Percentiles rank a stretch among this genome's conserved stretches.
These are phyloP conservation scores for Indicator indicator DNA, from an alignment of 2,113 vertebrate species.

Conservation along the genomic window DNA sequence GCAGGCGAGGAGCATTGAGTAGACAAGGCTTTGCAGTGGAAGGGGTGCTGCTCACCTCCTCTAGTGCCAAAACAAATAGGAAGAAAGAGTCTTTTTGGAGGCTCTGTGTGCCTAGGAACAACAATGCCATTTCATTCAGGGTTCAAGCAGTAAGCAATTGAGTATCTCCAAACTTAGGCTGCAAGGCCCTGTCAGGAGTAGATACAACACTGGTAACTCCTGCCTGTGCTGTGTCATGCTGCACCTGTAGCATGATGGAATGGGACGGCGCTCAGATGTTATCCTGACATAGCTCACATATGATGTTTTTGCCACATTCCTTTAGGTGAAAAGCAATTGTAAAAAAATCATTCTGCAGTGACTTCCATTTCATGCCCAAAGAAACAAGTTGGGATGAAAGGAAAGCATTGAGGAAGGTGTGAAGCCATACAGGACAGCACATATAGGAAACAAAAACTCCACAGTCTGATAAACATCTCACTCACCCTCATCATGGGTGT, in stretches of 20 bases:
- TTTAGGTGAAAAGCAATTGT: neutral
- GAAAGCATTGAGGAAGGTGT: neutral
- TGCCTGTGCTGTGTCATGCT: neutral
- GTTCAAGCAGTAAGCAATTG: neutral
- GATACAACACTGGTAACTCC: neutral
- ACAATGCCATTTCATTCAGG: rapidly evolving
- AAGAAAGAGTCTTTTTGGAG: neutral
- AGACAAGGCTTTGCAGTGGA: neutral
- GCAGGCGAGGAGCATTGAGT: neutral
- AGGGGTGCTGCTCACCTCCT: neutral
- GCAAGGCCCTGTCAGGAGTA: neutral
- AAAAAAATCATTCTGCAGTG: neutral
- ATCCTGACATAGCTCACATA: neutral
- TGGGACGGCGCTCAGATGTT: neutral
- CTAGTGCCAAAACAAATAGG: neutral
- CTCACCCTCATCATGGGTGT: neutral
- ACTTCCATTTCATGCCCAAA: neutral
- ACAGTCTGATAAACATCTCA: neutral
- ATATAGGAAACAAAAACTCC: neutral
- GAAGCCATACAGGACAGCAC: neutral
- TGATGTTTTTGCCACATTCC: neutral
- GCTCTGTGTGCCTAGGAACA: neutral
- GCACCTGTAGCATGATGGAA: neutral
- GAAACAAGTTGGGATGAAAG: neutral
- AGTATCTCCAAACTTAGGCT: neutral